Evolutionary conservation across 23 tunicate species (phyloP).

Genomic region (Styela clava): DNA sequence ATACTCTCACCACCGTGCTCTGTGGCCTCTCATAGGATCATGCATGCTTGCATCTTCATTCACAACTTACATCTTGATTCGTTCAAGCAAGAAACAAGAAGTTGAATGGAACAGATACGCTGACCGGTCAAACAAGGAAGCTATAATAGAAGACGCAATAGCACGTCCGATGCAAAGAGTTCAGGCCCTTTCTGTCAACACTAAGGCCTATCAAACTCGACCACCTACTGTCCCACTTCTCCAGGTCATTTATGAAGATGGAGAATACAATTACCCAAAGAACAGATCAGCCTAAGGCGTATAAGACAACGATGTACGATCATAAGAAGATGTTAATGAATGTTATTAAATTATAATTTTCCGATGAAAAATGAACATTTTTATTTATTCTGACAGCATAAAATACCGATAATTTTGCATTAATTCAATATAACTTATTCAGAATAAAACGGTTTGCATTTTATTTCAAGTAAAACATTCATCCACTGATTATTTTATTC

Average conservation of each 20-base stretch:
- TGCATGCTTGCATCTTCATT: slow-evolving; percentile 11
- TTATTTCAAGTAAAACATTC: too few relatives aligned
- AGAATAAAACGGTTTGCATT: too few relatives aligned
- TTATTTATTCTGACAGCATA: too few relatives aligned
- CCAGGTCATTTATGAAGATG: neutral
- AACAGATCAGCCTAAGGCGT: too few relatives aligned
- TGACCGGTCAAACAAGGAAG: neutral
- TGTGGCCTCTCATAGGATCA: slow-evolving; percentile 24
- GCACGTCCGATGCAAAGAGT: neutral
- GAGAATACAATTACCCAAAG: neutral
- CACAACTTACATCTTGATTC: slow-evolving; percentile 3
- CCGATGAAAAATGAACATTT: too few relatives aligned
- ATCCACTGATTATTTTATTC: too few relatives aligned
- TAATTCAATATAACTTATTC: too few relatives aligned
- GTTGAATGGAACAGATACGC: slow-evolving; percentile 29
- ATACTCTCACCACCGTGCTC: neutral
- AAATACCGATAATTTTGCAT: too few relatives aligned
- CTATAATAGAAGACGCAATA: neutral
- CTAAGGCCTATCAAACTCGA: neutral
- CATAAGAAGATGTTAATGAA: too few relatives aligned
- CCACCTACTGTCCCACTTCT: neutral
- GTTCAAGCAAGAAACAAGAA: slow-evolving; percentile 20
- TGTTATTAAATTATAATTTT: too few relatives aligned
- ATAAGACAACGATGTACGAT: too few relatives aligned
- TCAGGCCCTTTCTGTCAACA: neutral